Percentiles rank a stretch among this genome's conserved stretches.
phyloP scores from a whole-genome alignment of 2,888 invertebrate species.

The Lasioglossum marginatum region DNA sequence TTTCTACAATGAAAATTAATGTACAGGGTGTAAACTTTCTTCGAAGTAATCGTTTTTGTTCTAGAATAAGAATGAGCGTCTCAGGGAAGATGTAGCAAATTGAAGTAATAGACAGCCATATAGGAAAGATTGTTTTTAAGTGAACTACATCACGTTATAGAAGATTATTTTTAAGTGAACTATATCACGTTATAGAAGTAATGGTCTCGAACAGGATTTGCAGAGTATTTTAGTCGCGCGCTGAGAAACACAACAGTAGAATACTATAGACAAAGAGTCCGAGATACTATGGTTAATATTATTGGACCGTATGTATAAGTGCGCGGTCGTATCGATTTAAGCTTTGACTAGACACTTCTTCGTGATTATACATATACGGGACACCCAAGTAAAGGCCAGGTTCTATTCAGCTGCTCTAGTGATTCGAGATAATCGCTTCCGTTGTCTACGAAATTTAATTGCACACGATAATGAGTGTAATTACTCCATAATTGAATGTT shows the following conservation, averaged over 20 bases:
- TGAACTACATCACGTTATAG: neutral
- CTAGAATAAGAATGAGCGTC: neutral
- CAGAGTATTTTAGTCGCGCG: neutral
- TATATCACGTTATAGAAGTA: neutral
- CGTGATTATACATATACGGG: neutral
- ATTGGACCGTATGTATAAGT: conserved; percentile 59
- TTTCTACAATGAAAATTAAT: neutral
- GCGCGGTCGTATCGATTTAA: conserved; percentile 61
- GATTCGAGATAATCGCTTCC: neutral
- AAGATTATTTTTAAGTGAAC: conserved; percentile 19
- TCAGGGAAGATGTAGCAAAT: neutral
- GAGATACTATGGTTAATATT: conserved; percentile 45
- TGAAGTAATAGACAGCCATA: neutral
- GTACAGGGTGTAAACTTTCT: neutral
- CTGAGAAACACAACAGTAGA: neutral
- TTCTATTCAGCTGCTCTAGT: neutral
- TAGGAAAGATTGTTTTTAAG: conserved; percentile 16
- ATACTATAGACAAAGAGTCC: conserved; percentile 11
- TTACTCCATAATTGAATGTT: neutral
- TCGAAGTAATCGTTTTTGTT: neutral
- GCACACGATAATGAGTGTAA: neutral
- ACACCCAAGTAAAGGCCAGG: neutral
- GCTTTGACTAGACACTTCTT: conserved; percentile 34
- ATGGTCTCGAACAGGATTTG: neutral
- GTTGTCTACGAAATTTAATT: neutral